phyloP scores from a whole-genome alignment of 2,797 vertebrate genomes.

The Acrossocheilus wenchowensis region DNA sequence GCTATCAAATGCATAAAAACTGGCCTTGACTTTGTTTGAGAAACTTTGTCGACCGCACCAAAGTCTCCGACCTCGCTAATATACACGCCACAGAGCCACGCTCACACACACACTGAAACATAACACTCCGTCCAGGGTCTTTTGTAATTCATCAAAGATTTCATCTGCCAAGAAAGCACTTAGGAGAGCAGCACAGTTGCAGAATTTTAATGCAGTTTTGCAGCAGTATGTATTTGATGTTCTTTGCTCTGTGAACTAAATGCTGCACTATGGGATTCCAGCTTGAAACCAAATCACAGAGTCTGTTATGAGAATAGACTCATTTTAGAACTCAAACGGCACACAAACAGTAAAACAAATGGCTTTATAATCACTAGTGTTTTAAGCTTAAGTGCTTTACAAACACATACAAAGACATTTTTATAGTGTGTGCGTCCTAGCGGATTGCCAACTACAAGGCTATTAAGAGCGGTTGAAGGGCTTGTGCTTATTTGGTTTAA shows the following conservation, averaged over 20 bases:
- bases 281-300: constrained; percentile 38
- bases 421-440: not conserved
- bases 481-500: not conserved
- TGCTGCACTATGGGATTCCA: constrained; percentile 68
- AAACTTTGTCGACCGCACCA: constrained; percentile 24
- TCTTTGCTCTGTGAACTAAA: constrained; percentile 67
- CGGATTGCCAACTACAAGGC: constrained; percentile 4
- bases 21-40: constrained; percentile 27
- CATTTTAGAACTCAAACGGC: constrained; percentile 5
- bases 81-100: constrained; percentile 20
- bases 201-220: constrained; percentile 71
- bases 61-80: constrained; percentile 29
- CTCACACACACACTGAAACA: constrained; percentile 52
- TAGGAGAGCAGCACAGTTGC: constrained; percentile 67
- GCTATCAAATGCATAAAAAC: not conserved
- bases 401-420: constrained; percentile 18
- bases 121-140: constrained; percentile 46
- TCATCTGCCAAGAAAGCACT: constrained; percentile 77
- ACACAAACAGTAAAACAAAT: constrained; percentile 40
- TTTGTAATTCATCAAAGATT: constrained; percentile 58
- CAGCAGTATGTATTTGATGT: constrained; percentile 67
- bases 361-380: constrained; percentile 42
- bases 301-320: constrained; percentile 21
- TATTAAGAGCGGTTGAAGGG: not conserved
- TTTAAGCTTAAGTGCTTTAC: constrained; percentile 26